A percentile compares a stretch with the other conserved stretches of the same genome.
phyloP scores from a whole-genome alignment of 2,888 invertebrate genomes.

The Thyatira batis region DNA sequence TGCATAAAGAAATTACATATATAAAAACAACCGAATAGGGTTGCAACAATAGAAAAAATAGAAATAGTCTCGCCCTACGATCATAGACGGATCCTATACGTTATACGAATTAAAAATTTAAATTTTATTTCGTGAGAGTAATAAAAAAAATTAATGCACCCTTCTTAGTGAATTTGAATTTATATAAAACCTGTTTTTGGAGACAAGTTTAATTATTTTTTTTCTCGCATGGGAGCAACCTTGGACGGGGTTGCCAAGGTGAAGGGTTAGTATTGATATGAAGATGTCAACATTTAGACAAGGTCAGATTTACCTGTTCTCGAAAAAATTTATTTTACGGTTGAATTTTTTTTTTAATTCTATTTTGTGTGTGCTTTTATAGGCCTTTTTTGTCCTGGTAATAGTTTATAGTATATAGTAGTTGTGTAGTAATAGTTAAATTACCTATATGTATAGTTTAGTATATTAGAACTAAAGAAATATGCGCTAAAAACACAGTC shows the following conservation, averaged over 20 bases:
- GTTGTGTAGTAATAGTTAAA: too few species aligned
- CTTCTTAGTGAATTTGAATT: slow-evolving; percentile 14
- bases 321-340: too few species aligned
- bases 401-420: too few species aligned
- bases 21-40: background rate
- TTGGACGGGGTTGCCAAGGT: slow-evolving; percentile 19
- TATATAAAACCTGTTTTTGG: slow-evolving; percentile 24
- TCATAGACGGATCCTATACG: background rate
- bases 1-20: too few species aligned
- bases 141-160: slow-evolving; percentile 29
- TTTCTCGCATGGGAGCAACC: slow-evolving; percentile 28
- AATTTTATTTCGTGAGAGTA: background rate
- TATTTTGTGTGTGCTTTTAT: too few species aligned
- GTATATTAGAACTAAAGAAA: too few species aligned
- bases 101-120: background rate
- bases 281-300: background rate
- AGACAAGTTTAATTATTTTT: slow-evolving; percentile 21
- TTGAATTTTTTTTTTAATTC: too few species aligned
- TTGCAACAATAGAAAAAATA: background rate
- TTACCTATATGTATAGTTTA: too few species aligned
- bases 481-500: too few species aligned
- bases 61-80: background rate
- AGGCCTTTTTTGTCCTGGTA: too few species aligned
- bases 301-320: background rate
- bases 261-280: slow-evolving; percentile 5